A percentile compares a stretch with the other conserved stretches of the same genome.
Evolutionary conservation across 2,888 invertebrate genomes (phyloP).

Genomic region (Rhaphigaster nebulosa): DNA sequence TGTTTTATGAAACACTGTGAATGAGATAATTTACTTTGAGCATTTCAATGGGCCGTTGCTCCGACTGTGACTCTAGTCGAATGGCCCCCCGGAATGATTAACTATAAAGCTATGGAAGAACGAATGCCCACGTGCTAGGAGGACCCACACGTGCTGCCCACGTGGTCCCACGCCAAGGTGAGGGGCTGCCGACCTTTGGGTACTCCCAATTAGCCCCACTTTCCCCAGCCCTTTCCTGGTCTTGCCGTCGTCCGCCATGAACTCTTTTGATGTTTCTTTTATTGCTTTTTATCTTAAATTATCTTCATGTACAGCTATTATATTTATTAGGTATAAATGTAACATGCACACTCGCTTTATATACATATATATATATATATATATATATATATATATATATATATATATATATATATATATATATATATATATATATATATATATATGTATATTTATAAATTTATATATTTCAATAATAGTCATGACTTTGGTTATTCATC

Average conservation of each 20-base stretch:
- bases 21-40: neutral
- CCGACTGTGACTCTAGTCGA: neutral
- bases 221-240: conserved; percentile 2
- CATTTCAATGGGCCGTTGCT: neutral
- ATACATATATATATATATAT: no score
- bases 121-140: conserved; percentile 6
- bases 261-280: neutral
- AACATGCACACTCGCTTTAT: no score
- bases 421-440: no score
- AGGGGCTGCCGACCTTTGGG: neutral
- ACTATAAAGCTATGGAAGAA: neutral
- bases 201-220: conserved; percentile 37
- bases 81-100: conserved; percentile 39
- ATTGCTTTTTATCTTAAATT: neutral
- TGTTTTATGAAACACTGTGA: neutral
- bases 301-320: no score
- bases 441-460: no score
- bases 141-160: conserved; percentile 36
- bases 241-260: neutral
- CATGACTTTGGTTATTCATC: no score
- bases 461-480: no score
- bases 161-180: conserved; percentile 44
- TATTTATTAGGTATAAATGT: no score
- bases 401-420: no score
- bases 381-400: no score